A percentile compares a stretch with the other conserved stretches of the same genome.
Evolutionary conservation across 2,888 invertebrate species (phyloP).

Genomic region (Drosophila colorata): DNA sequence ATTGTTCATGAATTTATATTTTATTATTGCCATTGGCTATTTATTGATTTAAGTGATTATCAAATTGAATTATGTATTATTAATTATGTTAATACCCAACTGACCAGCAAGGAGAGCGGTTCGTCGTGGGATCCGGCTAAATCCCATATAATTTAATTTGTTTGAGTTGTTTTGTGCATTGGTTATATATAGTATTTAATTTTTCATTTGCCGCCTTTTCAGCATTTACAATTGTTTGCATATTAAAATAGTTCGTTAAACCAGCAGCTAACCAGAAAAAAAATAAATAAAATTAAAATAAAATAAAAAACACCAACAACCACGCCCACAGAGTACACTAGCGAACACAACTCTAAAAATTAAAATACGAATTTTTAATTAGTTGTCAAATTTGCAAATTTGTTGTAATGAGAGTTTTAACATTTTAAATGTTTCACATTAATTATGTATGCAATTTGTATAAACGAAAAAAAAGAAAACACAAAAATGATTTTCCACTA

Average conservation of each 20-base stretch:
- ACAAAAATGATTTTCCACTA: constrained; percentile 46
- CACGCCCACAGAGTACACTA: constrained; percentile 34
- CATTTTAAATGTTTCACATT: constrained; percentile 69
- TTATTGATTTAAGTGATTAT: constrained; percentile 38
- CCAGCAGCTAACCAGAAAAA: constrained; percentile 39
- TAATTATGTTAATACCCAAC: constrained; percentile 35
- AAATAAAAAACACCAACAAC: constrained; percentile 33
- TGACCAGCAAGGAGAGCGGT: constrained; percentile 10
- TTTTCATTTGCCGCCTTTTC: constrained; percentile 67
- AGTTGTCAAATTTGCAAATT: constrained; percentile 79
- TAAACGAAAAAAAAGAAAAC: constrained; percentile 19
- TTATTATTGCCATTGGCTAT: constrained; percentile 24
- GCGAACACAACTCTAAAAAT: constrained; percentile 53
- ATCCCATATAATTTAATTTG: constrained; percentile 23
- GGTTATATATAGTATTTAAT: constrained; percentile 46
- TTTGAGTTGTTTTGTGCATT: constrained; percentile 59
- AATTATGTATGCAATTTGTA: constrained; percentile 54
- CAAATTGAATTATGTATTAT: constrained; percentile 50
- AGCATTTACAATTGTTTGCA: constrained; percentile 73
- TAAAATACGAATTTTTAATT: constrained; percentile 70
- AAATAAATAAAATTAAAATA: constrained; percentile 19
- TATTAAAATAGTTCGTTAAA: constrained; percentile 54
- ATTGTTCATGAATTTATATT: constrained; percentile 9
- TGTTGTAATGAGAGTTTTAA: constrained; percentile 76
- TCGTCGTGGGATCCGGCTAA: background rate